Evolutionary conservation across 2,888 invertebrate genomes (phyloP).

Genomic region (Melinopterus prodromus): DNA sequence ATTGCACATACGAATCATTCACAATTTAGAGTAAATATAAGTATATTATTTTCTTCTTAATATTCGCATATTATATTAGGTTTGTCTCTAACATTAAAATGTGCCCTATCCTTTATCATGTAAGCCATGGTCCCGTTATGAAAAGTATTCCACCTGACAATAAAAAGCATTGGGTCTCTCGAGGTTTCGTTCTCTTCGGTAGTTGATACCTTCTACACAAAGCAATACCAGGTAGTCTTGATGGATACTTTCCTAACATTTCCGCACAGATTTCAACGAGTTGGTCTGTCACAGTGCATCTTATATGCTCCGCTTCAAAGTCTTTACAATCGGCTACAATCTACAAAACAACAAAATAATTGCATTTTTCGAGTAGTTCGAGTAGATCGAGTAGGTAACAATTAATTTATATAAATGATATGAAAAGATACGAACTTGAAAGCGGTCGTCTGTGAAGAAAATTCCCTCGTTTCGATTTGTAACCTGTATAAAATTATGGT

Average conservation of each 20-base stretch:
- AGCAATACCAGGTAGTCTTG: neutral
- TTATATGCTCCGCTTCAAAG: slow-evolving; percentile 15
- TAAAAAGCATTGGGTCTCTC: slow-evolving; percentile 11
- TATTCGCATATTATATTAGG: no score
- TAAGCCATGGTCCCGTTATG: slow-evolving; percentile 12
- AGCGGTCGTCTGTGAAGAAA: slow-evolving; percentile 15
- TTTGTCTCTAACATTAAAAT: no score
- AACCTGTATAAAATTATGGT: neutral
- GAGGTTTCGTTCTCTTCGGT: slow-evolving; percentile 8
- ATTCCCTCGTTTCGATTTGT: slow-evolving; percentile 14
- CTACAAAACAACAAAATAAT: neutral
- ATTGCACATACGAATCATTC: no score
- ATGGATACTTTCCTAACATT: neutral
- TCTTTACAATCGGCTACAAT: slow-evolving; percentile 12
- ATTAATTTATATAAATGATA: neutral
- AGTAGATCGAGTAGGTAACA: neutral
- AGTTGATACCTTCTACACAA: slow-evolving; percentile 14
- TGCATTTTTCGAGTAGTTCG: no score
- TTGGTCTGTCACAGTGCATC: slow-evolving; percentile 10
- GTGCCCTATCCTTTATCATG: no score
- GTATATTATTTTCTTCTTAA: no score
- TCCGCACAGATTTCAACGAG: slow-evolving; percentile 15
- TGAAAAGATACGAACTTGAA: neutral
- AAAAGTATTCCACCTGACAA: slow-evolving; percentile 12
- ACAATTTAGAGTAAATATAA: no score